A percentile compares a stretch with the other conserved stretches of the same genome.
phyloP scores from a whole-genome alignment of 2,113 vertebrate genomes.

The Channa argus region DNA sequence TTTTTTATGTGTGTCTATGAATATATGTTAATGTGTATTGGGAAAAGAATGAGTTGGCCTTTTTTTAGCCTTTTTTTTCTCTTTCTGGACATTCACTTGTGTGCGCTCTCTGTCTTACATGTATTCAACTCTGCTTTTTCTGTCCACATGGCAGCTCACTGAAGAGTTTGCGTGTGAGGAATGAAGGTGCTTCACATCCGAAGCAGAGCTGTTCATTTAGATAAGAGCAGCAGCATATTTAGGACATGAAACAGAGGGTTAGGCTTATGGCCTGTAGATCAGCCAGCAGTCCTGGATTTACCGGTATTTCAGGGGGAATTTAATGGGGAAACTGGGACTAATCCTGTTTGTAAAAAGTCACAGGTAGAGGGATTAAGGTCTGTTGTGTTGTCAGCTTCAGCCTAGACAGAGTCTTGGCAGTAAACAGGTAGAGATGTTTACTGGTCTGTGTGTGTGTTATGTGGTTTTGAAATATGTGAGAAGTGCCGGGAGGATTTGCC shows the following conservation, averaged over 20 bases:
- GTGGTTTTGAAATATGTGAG: constrained; percentile 42
- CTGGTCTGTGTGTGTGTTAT: constrained; percentile 23
- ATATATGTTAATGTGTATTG: neutral
- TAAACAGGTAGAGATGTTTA: constrained; percentile 28
- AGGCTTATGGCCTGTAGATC: constrained; percentile 52
- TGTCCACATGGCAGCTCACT: constrained; percentile 36
- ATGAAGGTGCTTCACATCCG: constrained; percentile 37
- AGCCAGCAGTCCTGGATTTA: constrained; percentile 62
- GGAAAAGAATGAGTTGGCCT: neutral
- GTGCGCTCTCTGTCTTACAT: neutral
- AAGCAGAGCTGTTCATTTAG: constrained; percentile 78
- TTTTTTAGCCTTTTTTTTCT: constrained; percentile 6
- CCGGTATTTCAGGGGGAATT: constrained; percentile 60
- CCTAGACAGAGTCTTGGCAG: constrained; percentile 56
- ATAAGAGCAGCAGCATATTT: constrained; percentile 76
- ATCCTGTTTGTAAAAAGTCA: constrained; percentile 80
- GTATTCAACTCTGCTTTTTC: constrained; percentile 25
- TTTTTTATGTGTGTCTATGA: neutral
- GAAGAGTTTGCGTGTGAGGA: constrained; percentile 8
- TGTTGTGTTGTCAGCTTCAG: constrained; percentile 66
- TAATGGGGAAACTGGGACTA: constrained; percentile 69
- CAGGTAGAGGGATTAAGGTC: constrained; percentile 77
- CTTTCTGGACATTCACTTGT: constrained; percentile 2
- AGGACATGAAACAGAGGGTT: constrained; percentile 69
- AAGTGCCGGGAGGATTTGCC: constrained; percentile 51